Percentiles rank a stretch among this genome's conserved stretches.
Conservation (phyloP, 2,888 invertebrate species). For the Dryococelus australis region DNA sequence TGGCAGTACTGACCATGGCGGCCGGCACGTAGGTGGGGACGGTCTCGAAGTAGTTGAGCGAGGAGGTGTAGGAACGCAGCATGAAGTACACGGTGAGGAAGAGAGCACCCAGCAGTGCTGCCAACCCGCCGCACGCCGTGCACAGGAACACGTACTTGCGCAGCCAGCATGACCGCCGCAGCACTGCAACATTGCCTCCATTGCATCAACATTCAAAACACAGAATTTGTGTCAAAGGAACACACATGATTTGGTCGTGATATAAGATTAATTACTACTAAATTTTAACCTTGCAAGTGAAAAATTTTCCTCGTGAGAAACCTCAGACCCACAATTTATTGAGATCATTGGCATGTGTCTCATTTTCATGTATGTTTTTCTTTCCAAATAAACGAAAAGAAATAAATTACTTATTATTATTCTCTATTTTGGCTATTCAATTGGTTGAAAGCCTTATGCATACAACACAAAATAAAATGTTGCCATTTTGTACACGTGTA, state of each 20-base stretch:
- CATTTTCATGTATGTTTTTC: too few relatives aligned
- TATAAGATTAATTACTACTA: neutral
- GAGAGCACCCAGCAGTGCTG: constrained; percentile 77
- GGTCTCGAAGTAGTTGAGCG: constrained; percentile 81
- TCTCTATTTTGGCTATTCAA: too few relatives aligned
- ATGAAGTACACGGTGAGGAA: constrained; percentile 82
- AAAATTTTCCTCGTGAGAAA: too few relatives aligned
- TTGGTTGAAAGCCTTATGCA: too few relatives aligned
- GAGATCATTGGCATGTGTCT: too few relatives aligned
- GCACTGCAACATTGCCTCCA: constrained; percentile 52
- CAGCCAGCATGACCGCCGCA: constrained; percentile 59
- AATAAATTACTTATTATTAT: too few relatives aligned
- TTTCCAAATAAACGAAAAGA: too few relatives aligned
- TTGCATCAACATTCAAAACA: neutral
- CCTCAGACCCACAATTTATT: too few relatives aligned
- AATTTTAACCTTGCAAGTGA: too few relatives aligned
- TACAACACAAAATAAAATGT: too few relatives aligned
- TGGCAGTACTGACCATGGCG: constrained; percentile 72
- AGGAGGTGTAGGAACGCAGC: constrained; percentile 79
- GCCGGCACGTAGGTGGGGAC: constrained; percentile 95
- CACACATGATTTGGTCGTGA: neutral
- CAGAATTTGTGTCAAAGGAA: too few relatives aligned
- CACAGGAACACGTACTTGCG: constrained; percentile 85
- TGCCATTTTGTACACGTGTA: too few relatives aligned
- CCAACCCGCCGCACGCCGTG: constrained; percentile 80